Conservation (phyloP, 2,888 invertebrate genomes). For the Pristionchus mayeri region DNA sequence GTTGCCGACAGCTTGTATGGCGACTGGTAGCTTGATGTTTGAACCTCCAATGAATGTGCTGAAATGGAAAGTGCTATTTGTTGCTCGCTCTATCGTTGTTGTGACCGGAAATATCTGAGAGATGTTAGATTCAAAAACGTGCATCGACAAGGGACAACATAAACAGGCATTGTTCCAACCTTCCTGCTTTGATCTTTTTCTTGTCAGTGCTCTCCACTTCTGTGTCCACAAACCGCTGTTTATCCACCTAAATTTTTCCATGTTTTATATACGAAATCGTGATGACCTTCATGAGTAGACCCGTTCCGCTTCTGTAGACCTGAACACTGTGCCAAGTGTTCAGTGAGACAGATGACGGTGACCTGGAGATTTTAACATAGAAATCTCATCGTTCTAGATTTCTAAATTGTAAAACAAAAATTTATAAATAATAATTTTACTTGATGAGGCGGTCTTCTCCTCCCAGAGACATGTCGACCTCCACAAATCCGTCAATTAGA, state of each 20-base stretch:
- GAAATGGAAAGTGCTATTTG: not conserved
- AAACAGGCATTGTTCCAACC: not conserved
- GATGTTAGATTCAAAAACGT: not conserved
- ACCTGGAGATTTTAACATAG: constrained; percentile 57
- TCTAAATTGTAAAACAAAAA: not conserved
- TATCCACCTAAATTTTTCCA: constrained; percentile 6
- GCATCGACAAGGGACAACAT: no score
- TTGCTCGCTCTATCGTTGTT: not conserved
- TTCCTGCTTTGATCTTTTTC: constrained; percentile 24
- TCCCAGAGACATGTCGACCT: constrained; percentile 60
- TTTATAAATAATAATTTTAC: not conserved
- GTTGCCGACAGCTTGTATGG: not conserved
- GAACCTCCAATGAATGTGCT: constrained; percentile 46
- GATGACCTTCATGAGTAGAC: constrained; percentile 59
- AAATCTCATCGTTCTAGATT: constrained; percentile 1
- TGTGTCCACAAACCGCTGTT: constrained; percentile 11
- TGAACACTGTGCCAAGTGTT: constrained; percentile 66
- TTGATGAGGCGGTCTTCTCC: constrained; percentile 14
- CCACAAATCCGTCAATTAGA: constrained; percentile 56
- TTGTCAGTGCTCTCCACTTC: constrained; percentile 35
- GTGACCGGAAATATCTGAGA: no score
- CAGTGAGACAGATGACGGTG: constrained; percentile 57
- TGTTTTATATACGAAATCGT: not conserved
- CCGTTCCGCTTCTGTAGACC: constrained; percentile 63
- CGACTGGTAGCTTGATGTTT: constrained; percentile 28